Base-by-base conservation (phyloP, 2,113 vertebrate species). In the Leptosomus discolor region DNA sequence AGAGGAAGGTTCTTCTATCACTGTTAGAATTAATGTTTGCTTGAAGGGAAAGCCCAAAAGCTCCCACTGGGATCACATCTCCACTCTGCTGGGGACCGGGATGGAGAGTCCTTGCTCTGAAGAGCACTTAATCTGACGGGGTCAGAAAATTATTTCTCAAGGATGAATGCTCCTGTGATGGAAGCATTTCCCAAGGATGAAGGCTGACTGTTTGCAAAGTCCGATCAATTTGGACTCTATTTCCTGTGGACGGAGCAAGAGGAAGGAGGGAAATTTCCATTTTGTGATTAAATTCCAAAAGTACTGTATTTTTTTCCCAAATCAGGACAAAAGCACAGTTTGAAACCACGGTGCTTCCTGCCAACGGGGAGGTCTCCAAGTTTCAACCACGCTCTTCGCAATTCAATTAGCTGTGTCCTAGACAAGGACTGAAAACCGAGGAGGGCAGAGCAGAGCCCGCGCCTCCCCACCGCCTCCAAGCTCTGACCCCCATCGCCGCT, bases 291-390 rank as follows among this genome's bases (percentile, higher is more conserved):
- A 93, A 96, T 80, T 85, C 92, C n/a, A 12, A 23, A 93, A 90
- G 70, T 26, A 5, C 69, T 61, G 7, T 8, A 74, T 76, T 96
- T 73, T 88, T 67, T 85, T 90, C 65, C 92, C 50, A 57, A 90
- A 93, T 10, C 53, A 41, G 81, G 70, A 96, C 85, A 95, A 95
- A 90, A 93, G 90, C 93, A 83, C 10, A 1, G 85, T 61, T 93
- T 95, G 93, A 96, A 90, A 79, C 63, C 82, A 69, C 93, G 19
- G 67, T 0, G 3, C 82, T 97, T 96, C 93, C 94, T 96, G 94
- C 92, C 94, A 93, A 54, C 1, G 8, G 82, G 90, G 92, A 73
- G 73, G 87, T 37, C 69, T 96, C 96, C 95, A 93, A 97, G 58
- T 83, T 90, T 87, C 90, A 83, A 53, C 92, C 81, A 53, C 90